Base-by-base conservation (phyloP, 2,888 invertebrate species). In the Apamea monoglypha region DNA sequence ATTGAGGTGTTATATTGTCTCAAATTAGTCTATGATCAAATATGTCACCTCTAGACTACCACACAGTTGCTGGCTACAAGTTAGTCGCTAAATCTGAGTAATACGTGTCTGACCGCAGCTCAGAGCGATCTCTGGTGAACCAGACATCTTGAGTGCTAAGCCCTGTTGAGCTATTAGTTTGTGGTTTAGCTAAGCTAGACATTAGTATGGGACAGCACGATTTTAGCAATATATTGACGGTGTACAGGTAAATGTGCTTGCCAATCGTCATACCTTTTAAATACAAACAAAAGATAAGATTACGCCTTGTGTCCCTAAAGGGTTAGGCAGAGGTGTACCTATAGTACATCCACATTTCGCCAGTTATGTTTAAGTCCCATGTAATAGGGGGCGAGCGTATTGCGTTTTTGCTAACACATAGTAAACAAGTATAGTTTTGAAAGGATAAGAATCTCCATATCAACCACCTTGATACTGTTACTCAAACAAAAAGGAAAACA, bases 91-190 rank as follows among this genome's bases (percentile, higher is more conserved):
- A 72, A 64, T 64, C 63, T 47, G 25, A 36, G 32, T 56, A 25
- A 36, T 72, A 32, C 53, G 0, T n/a, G 25, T 56, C 64, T 73
- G 36, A 36, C 74, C 18, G 36, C 53, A 73, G 74, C 36, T 64
- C 56, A 72, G 18, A 47, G 36, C 25, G 36, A 56, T 32, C 47
- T 25, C n/a, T 44, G 32, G n/a, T 56, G 73, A 36, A 47, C 53
- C 47, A 73, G 64, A 73, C 53, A 29, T 81, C 44, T 81, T 64
- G 53, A 81, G 64, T 81, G 74, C 74, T 56, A 73, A 81, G 44
- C 53, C 18, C 82, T 73, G 79, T 79, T 80, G 82, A 64, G 25
- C 44, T 81, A 64, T 64, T 56, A 64, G 29, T 80, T 25, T 72
- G 36, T 2, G 36, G 44, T 5, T 66, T 18, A 4, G 14, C 44